A percentile compares a stretch with the other conserved stretches of the same genome.
These are phyloP conservation scores for Oreohelix idahoensis DNA, from an alignment of 1,140 invertebrate species.

Conservation along the genomic window DNA sequence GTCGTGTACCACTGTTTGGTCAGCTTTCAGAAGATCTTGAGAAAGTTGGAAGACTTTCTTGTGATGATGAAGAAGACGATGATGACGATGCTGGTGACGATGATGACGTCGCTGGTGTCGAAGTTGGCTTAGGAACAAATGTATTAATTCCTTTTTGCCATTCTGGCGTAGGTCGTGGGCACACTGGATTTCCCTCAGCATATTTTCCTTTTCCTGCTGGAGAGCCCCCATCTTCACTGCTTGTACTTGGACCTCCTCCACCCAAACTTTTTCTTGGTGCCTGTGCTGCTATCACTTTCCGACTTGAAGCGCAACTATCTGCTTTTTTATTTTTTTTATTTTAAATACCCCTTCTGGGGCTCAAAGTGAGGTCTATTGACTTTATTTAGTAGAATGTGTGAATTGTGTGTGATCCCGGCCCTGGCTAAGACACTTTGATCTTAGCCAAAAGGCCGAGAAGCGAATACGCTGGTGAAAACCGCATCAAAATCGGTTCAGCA, in stretches of 20 bases:
- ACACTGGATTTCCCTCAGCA: slow-evolving; percentile 61
- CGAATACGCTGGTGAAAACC: no score
- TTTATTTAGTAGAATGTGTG: no score
- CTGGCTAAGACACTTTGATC: no score
- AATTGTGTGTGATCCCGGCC: no score
- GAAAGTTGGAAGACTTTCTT: background rate
- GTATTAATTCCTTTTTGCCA: slow-evolving; percentile 59
- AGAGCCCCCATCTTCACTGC: slow-evolving; percentile 11
- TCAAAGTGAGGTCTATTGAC: no score
- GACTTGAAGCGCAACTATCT: background rate
- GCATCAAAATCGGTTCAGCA: no score
- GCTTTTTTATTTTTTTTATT: no score
- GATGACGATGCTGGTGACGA: no score
- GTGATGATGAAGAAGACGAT: slow-evolving; percentile 1
- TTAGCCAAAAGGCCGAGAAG: no score
- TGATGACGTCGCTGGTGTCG: background rate
- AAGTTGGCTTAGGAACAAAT: background rate
- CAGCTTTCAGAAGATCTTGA: background rate
- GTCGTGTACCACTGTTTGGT: background rate
- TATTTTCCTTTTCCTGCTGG: slow-evolving; percentile 50
- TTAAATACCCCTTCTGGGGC: no score
- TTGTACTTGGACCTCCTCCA: background rate
- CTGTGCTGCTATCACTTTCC: slow-evolving; percentile 12
- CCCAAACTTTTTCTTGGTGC: slow-evolving; percentile 19
- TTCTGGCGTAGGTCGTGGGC: slow-evolving; percentile 61